Evolutionary conservation across 2,797 vertebrate species (phyloP), one percentile per base, ranked within the genome.

Genomic region (Ctenosaura bakeri): DNA sequence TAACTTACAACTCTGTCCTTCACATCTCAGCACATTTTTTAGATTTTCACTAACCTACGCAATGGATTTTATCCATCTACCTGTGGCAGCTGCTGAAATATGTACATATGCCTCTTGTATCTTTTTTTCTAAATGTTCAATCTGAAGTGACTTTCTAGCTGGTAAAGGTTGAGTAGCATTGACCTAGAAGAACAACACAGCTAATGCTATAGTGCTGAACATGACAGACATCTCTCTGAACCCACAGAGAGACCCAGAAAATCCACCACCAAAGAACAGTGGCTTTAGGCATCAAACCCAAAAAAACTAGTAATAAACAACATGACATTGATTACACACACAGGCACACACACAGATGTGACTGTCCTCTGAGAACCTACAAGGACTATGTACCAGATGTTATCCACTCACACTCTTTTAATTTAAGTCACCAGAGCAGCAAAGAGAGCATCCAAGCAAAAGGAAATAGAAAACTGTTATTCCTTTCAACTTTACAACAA

Each of bases 151-250:
- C 54, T 77, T 62, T 90, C 87, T 86, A 86, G 0, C 90, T 94
- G 62, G 87, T 94, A 91, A 42, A 89, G 52, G 71, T 82, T 95
- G 59, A 16, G 42, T 94, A 92, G 73, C 87, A 90, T 50, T 92
- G 89, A 94, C 92, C 91, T 93, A 92, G 93, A 95, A 94, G 91
- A 90, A 91, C 93, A 90, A 90, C 83, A 85, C 22, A 84, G 29
- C 59, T 94, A 82, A 84, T 91, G 50, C 83, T 82, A 84, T 74
- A 0, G 0, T 80, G 85, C 32, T 82, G 52, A 92, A 82, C 84
- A 93, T 94, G 87, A 18, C 66, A 91, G 83, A 59, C 59, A 90
- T 89, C 66, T 66, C 92, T 71, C 42, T 92, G 91, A 94, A 93
- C 89, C 90, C 46, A 14, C 0, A 0, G 56, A 82, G 42, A 69